These are phyloP conservation scores for Pyrocephalus nanus DNA, from an alignment of 2,797 vertebrate species.

Conservation along the genomic window DNA sequence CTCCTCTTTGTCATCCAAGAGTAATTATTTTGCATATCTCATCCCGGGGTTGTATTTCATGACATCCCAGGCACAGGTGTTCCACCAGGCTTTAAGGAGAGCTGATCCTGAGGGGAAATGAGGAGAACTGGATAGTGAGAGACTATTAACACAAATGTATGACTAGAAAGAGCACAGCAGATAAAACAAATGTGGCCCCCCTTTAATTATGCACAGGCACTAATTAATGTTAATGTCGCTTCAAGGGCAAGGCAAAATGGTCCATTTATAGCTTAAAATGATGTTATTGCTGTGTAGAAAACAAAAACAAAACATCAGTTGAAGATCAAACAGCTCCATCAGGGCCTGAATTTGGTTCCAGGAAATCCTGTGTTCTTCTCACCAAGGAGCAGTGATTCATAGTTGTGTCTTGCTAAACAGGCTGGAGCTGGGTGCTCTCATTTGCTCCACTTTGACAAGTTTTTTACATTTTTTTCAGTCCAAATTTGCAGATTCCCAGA, in stretches of 20 bases:
- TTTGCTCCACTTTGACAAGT: constrained; percentile 10
- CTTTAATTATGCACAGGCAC: not conserved
- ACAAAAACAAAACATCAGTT: constrained; percentile 19
- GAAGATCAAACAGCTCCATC: constrained; percentile 35
- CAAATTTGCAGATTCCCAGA: not conserved
- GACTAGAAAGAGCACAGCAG: not conserved
- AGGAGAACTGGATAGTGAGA: not conserved
- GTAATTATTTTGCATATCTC: not conserved
- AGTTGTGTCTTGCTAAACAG: constrained; percentile 8
- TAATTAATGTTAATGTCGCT: constrained; percentile 5
- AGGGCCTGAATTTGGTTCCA: constrained; percentile 28
- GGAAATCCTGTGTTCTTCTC: constrained; percentile 37
- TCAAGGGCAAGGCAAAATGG: not conserved
- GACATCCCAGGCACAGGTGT: not conserved
- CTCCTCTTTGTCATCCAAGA: not conserved
- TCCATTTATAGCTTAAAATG: not conserved
- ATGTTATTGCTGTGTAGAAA: constrained; percentile 35
- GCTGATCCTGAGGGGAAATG: not conserved
- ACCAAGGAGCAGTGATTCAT: constrained; percentile 9
- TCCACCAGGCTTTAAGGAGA: not conserved
- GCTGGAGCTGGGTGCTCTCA: constrained; percentile 25
- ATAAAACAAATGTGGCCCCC: not conserved
- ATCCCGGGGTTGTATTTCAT: not conserved
- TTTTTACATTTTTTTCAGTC: not conserved
- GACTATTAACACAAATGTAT: not conserved